Evolutionary conservation across 1,140 invertebrate species (phyloP), one percentile per base, ranked within the genome.

Genomic region (Muscidifurax raptorellus): DNA sequence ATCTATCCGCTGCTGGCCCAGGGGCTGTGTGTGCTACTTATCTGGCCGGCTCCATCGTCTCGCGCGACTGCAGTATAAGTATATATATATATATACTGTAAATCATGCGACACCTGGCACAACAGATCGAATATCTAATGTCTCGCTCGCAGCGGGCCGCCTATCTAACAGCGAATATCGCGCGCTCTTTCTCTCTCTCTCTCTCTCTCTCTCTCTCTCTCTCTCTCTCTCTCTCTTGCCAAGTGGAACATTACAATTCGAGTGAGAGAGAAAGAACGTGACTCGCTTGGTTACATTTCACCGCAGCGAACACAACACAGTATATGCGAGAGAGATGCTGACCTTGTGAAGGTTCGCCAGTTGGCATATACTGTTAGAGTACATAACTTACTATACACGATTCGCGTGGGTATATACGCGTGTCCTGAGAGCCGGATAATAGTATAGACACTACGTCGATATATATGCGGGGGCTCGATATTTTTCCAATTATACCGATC

Each of bases 91-190:
- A 36, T 28, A 30, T 59, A 83, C 84, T 84, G 85, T 86, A 86
- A 88, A 87, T 89, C 86, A 87, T 87, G 85, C 80, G 84, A 87
- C 85, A 87, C 85, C 79, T 85, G 82, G 80, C 69, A 87, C 86
- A 85, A 85, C 86, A 82, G 77, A 86, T 86, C 72, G 86, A 89
- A 89, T 87, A 86, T 86, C 81, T 87, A 88, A 87, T 80, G 64
- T 28, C 32, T 67, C n/a, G 25, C 32, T 32, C 66, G 10, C 69
- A 27, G 22, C 47, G 47, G 27, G 79, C 6, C 28, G 67, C 67
- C 67, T 81, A 72, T 44, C 78, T 71, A 47, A 71, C 36, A 71
- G 25, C 25, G 6, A 47, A n/a, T 76, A 76, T 76, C 74, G 40
- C 30, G 13, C 66, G 0, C 28, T 27, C 66, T 28, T 2, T 22